phyloP scores from a whole-genome alignment of 2,113 vertebrate species.

The Sturnus vulgaris region DNA sequence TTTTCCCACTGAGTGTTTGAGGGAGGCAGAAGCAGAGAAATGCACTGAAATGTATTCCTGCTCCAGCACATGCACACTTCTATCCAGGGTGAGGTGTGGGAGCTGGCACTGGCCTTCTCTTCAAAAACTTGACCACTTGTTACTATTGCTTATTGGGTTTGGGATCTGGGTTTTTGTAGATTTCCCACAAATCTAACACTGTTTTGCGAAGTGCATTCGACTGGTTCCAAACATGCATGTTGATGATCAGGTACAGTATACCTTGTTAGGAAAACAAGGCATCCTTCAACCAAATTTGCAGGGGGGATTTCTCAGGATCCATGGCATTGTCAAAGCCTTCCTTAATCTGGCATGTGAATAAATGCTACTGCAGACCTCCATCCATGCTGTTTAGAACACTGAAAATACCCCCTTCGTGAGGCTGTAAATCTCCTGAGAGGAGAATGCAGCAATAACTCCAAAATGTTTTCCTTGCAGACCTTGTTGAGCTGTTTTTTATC shows the following conservation, averaged over 20 bases:
- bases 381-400: not conserved
- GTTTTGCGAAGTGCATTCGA: accelerated
- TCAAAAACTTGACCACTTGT: not conserved
- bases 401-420: not conserved
- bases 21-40: not conserved
- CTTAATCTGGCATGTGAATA: not conserved
- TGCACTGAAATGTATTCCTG: not conserved
- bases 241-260: not conserved
- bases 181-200: not conserved
- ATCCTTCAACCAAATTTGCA: not conserved
- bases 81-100: not conserved
- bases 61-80: not conserved
- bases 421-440: not conserved
- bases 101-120: not conserved
- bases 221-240: accelerated
- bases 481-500: slow-evolving; percentile 1
- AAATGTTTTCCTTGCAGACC: not conserved
- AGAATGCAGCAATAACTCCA: not conserved
- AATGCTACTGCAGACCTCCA: not conserved
- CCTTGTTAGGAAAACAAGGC: not conserved
- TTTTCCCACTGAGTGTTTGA: not conserved
- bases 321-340: not conserved
- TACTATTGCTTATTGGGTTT: not conserved
- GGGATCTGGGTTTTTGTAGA: not conserved
- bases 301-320: not conserved